These are phyloP conservation scores for Bombus haemorrhoidalis DNA, from an alignment of 1,140 invertebrate genomes.

Conservation along the genomic window DNA sequence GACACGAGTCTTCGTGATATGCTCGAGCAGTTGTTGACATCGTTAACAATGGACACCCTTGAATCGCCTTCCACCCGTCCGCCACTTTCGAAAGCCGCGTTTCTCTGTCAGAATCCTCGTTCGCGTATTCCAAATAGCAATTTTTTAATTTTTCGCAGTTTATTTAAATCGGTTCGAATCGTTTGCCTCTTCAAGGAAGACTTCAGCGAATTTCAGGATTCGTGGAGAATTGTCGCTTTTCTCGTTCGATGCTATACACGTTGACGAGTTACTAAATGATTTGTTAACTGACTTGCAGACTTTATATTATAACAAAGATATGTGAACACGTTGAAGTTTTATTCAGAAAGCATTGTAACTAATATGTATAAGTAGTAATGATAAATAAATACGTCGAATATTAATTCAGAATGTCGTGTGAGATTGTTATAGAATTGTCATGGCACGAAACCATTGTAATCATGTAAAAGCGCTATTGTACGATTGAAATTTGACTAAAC, in stretches of 20 bases:
- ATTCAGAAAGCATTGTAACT: not conserved
- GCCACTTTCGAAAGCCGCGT: not conserved
- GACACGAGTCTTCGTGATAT: not conserved
- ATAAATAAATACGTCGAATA: not conserved
- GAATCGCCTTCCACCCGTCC: not conserved
- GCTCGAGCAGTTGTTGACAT: not conserved
- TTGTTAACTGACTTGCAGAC: not conserved
- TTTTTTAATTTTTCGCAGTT: too few relatives aligned
- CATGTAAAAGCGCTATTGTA: not conserved
- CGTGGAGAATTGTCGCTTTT: not conserved
- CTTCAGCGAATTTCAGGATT: not conserved
- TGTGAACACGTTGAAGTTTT: not conserved
- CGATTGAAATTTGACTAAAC: not conserved
- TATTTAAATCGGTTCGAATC: not conserved
- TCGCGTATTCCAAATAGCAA: not conserved
- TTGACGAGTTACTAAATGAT: not conserved
- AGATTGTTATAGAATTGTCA: not conserved
- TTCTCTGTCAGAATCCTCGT: not conserved
- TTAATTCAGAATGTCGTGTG: not conserved
- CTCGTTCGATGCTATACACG: not conserved
- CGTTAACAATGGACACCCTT: slow-evolving; percentile 12
- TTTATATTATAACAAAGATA: not conserved
- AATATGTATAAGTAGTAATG: not conserved
- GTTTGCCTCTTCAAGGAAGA: not conserved
- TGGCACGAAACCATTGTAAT: not conserved